These are phyloP conservation scores for Onychomys arenicola DNA, from an alignment of 2,797 vertebrate species.

Conservation along the genomic window DNA sequence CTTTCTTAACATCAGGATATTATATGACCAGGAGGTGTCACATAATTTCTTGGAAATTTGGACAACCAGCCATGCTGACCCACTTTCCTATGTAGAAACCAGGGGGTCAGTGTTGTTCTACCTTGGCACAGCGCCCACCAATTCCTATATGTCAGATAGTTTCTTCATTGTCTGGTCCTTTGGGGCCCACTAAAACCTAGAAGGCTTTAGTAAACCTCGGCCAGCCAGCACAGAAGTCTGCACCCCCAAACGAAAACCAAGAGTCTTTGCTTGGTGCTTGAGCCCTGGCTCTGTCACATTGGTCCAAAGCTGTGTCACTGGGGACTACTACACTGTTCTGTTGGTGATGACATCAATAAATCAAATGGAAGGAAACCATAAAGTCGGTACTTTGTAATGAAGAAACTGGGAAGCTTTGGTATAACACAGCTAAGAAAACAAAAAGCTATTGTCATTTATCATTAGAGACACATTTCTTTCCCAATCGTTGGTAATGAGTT, in stretches of 20 bases:
- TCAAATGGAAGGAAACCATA: background rate
- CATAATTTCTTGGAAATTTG: conserved; percentile 3
- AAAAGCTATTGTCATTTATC: background rate
- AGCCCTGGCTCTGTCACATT: background rate
- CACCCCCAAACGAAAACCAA: background rate
- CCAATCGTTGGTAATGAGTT: background rate
- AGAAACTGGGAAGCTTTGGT: background rate
- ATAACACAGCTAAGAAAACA: background rate
- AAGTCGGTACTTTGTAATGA: background rate
- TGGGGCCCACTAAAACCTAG: background rate
- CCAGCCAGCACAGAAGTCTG: background rate
- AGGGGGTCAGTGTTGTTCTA: background rate
- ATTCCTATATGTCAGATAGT: background rate
- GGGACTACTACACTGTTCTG: background rate
- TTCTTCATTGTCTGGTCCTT: background rate
- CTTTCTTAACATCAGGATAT: background rate
- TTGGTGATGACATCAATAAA: background rate
- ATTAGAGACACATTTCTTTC: background rate
- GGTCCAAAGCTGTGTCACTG: background rate
- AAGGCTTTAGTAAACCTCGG: background rate
- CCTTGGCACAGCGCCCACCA: background rate
- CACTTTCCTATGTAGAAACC: background rate
- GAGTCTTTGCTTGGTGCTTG: background rate
- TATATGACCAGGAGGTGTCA: background rate
- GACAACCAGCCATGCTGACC: too few species aligned